Evolutionary conservation across 2,888 invertebrate species (phyloP).

Genomic region (Eilema depressum): DNA sequence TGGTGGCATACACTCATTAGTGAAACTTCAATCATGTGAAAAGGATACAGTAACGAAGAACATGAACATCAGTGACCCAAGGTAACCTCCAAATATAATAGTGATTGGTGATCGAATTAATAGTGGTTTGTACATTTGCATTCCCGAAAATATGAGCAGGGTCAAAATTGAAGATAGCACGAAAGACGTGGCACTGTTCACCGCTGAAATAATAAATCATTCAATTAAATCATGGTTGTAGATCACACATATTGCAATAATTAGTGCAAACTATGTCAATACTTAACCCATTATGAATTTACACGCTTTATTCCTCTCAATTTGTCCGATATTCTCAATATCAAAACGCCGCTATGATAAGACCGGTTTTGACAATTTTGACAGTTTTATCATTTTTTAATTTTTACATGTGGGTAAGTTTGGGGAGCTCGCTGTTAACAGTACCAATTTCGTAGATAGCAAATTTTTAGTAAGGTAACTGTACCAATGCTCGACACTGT

Average conservation of each 20-base stretch:
- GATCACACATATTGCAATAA: not conserved
- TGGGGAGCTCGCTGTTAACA: not conserved
- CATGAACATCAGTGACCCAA: constrained; percentile 95
- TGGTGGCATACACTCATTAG: not conserved
- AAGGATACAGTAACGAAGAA: constrained; percentile 93
- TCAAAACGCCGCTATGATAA: constrained; percentile 25
- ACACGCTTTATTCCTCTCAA: not conserved
- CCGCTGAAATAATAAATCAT: constrained; percentile 84
- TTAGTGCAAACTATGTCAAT: constrained; percentile 10
- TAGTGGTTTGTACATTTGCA: constrained; percentile 96
- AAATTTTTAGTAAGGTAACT: no score
- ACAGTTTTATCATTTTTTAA: no score
- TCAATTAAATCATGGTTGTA: constrained; percentile 21
- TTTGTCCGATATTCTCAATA: constrained; percentile 15
- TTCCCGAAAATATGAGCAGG: constrained; percentile 94
- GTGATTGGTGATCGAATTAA: constrained; percentile 93
- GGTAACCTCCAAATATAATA: constrained; percentile 95
- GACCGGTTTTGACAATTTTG: no score
- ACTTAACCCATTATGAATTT: constrained; percentile 49
- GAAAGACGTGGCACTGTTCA: constrained; percentile 91
- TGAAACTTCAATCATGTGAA: constrained; percentile 40
- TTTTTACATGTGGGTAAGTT: not conserved
- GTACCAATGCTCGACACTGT: no score
- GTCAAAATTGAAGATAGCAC: constrained; percentile 93
- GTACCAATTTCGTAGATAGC: not conserved